Percentiles rank a stretch among this genome's conserved stretches.
Evolutionary conservation across 2,797 vertebrate genomes (phyloP).

Genomic region (Catamblyrhynchus diadema): DNA sequence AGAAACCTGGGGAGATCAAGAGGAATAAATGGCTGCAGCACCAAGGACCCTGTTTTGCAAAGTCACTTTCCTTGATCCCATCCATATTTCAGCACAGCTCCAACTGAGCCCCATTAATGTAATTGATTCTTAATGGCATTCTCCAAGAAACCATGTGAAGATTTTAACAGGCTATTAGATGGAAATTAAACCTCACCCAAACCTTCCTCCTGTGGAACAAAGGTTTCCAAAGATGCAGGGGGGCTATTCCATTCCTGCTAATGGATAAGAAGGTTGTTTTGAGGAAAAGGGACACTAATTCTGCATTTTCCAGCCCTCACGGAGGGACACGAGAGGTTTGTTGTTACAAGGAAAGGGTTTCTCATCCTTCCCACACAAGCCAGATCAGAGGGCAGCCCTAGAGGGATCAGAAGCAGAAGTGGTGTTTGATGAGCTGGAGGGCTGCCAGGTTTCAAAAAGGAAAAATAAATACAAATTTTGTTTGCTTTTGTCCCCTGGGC

Average conservation of each 20-base stretch:
- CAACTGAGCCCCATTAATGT: constrained; percentile 57
- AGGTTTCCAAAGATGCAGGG: not conserved
- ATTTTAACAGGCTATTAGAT: constrained; percentile 56
- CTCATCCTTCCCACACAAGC: not conserved
- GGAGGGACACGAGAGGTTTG: not conserved
- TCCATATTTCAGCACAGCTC: constrained; percentile 34
- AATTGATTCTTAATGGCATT: constrained; percentile 68
- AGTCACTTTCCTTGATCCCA: constrained; percentile 41
- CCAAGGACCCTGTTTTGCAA: not conserved
- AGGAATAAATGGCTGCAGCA: not conserved
- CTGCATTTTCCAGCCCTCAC: not conserved
- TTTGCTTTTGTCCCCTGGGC: not conserved
- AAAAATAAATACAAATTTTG: not conserved
- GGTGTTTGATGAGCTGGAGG: not conserved
- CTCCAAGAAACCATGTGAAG: constrained; percentile 22
- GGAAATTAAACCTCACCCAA: constrained; percentile 40
- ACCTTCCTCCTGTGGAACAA: not conserved
- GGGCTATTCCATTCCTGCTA: not conserved
- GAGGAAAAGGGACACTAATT: not conserved
- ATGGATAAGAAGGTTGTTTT: not conserved
- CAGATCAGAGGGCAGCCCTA: not conserved
- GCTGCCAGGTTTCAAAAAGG: not conserved
- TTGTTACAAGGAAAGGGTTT: not conserved
- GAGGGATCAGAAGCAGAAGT: not conserved
- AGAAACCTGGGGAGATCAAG: not conserved